These are phyloP conservation scores for Cardinalis cardinalis DNA, from an alignment of 2,113 vertebrate species.

Conservation along the genomic window DNA sequence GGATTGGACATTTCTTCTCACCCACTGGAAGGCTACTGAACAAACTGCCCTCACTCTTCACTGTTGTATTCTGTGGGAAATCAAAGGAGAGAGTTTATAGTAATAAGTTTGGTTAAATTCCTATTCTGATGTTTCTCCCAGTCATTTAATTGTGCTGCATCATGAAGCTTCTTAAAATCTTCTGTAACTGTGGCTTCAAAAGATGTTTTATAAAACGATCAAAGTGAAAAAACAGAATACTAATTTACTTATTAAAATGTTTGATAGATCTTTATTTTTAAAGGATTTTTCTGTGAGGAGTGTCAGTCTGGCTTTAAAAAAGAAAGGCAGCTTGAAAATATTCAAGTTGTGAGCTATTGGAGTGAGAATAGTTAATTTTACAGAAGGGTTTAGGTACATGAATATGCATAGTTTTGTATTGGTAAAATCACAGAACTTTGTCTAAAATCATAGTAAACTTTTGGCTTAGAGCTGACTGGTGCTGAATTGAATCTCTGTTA, in stretches of 20 bases:
- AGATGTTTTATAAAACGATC: neutral
- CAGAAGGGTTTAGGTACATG: rapidly evolving
- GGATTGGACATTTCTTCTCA: neutral
- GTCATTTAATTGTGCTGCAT: neutral
- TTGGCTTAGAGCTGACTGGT: neutral
- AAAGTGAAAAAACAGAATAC: neutral
- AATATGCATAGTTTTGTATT: neutral
- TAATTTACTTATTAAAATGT: neutral
- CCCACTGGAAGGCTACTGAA: neutral
- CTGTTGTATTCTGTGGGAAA: neutral
- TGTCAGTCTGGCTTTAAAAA: neutral
- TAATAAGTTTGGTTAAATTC: neutral
- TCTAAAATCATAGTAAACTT: neutral
- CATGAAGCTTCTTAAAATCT: neutral
- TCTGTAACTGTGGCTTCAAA: neutral
- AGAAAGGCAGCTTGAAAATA: neutral
- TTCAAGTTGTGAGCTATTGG: neutral
- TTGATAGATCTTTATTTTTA: neutral
- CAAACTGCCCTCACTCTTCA: neutral
- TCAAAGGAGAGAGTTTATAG: neutral
- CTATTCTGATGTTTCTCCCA: neutral
- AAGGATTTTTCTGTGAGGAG: neutral
- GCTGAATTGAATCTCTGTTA: neutral
- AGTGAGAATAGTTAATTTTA: neutral
- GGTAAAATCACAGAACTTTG: neutral